Percentiles rank a stretch among this genome's conserved stretches.
phyloP scores from a whole-genome alignment of 2,888 invertebrate genomes.

The Perizoma flavofasciatum region DNA sequence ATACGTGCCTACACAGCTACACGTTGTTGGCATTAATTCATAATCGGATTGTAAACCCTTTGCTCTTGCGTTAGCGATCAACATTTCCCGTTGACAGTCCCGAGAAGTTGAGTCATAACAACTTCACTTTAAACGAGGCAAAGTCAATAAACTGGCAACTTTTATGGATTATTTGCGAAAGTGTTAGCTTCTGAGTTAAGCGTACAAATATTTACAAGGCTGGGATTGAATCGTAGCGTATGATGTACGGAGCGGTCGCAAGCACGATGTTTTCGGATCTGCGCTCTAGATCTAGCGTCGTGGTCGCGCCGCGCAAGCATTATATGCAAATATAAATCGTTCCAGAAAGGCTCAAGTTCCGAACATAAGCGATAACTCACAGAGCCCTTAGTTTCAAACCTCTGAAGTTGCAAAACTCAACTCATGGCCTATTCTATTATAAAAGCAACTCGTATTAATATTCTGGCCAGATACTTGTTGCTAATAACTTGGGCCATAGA shows the following conservation, averaged over 20 bases:
- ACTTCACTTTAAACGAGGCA: constrained; percentile 54
- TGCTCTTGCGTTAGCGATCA: constrained; percentile 43
- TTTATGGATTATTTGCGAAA: constrained; percentile 48
- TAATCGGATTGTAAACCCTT: constrained; percentile 47
- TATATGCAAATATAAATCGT: constrained; percentile 72
- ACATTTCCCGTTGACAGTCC: constrained; percentile 47
- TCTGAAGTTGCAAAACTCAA: constrained; percentile 36
- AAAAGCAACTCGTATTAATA: constrained; percentile 34
- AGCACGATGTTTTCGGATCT: constrained; percentile 64
- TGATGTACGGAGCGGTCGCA: constrained; percentile 57
- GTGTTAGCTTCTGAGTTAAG: constrained; percentile 44
- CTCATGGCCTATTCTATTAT: constrained; percentile 37
- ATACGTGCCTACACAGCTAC: constrained; percentile 48
- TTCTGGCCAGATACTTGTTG: constrained; percentile 24
- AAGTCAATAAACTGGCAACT: constrained; percentile 59
- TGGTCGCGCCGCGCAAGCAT: constrained; percentile 69
- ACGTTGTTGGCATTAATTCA: constrained; percentile 36
- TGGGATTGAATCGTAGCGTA: constrained; percentile 60
- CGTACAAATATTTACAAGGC: constrained; percentile 47
- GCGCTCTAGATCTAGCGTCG: constrained; percentile 73
- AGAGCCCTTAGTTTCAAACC: constrained; percentile 40
- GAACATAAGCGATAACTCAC: constrained; percentile 57
- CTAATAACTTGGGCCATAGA: constrained; percentile 50
- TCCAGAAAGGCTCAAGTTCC: constrained; percentile 57
- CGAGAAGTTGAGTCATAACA: constrained; percentile 59